Evolutionary conservation across 2,113 vertebrate genomes (phyloP).

Genomic region (Tretioscincus oriximinensis): DNA sequence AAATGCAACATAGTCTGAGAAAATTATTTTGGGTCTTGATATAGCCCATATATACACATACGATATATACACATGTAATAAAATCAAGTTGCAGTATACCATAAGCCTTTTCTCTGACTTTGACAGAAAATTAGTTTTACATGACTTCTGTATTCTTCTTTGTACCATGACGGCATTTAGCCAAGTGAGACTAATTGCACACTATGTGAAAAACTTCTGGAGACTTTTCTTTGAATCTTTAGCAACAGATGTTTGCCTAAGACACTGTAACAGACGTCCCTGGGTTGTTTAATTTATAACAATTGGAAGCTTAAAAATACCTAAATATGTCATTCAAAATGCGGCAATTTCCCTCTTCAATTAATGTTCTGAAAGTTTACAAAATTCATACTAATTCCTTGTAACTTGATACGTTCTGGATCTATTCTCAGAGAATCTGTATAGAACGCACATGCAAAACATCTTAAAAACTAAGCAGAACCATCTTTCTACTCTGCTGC

Average conservation of each 20-base stretch:
- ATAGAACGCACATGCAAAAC: slow-evolving; percentile 79
- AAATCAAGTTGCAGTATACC: not conserved
- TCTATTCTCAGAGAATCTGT: slow-evolving; percentile 76
- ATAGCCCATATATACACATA: not conserved
- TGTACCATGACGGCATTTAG: slow-evolving; percentile 52
- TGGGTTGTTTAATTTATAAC: slow-evolving; percentile 73
- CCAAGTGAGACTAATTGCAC: slow-evolving; percentile 49
- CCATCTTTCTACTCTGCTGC: slow-evolving; percentile 77
- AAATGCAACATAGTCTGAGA: not conserved
- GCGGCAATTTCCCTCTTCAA: slow-evolving; percentile 76
- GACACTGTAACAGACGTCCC: slow-evolving; percentile 65
- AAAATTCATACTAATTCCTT: slow-evolving; percentile 79
- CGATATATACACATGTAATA: not conserved
- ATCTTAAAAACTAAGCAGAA: slow-evolving; percentile 81
- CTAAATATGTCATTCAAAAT: slow-evolving; percentile 74
- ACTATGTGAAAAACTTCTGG: slow-evolving; percentile 53
- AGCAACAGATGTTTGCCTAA: slow-evolving; percentile 60
- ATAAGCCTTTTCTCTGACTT: slow-evolving; percentile 47
- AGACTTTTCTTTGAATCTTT: slow-evolving; percentile 59
- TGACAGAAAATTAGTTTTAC: slow-evolving; percentile 58
- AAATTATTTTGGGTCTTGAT: not conserved
- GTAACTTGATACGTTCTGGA: slow-evolving; percentile 79
- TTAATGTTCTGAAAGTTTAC: slow-evolving; percentile 82
- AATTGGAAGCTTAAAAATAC: slow-evolving; percentile 67
- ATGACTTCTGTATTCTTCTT: slow-evolving; percentile 58